Evolutionary conservation across 2,797 vertebrate genomes (phyloP).

Genomic region (Acrossocheilus fasciatus): DNA sequence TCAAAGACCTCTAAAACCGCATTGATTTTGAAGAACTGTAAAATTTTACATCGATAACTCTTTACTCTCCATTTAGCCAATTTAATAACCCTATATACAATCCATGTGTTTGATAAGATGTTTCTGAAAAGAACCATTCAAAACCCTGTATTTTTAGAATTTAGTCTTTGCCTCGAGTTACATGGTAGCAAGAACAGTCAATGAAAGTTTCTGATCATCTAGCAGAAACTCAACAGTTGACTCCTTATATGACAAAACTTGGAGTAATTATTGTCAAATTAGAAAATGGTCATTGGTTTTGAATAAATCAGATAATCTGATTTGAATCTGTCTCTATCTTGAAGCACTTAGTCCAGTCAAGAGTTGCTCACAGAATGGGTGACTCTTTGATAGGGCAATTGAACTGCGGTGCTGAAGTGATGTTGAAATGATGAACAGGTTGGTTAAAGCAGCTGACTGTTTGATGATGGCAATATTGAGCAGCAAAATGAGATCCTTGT

Average conservation of each 20-base stretch:
- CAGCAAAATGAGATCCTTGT: conserved; percentile 83
- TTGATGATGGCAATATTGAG: conserved; percentile 86
- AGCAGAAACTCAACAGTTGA: neutral
- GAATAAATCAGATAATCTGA: neutral
- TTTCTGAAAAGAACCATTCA: neutral
- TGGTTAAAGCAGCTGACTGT: conserved; percentile 79
- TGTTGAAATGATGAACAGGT: conserved; percentile 81
- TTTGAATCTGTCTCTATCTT: neutral
- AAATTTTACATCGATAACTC: neutral
- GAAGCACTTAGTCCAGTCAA: neutral
- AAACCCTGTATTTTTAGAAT: neutral
- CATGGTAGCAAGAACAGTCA: neutral
- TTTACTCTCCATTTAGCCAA: neutral
- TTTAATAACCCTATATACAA: neutral
- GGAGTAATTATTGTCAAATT: neutral
- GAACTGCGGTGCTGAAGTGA: conserved; percentile 71
- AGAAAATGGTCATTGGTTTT: neutral
- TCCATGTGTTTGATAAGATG: neutral
- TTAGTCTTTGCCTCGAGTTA: neutral
- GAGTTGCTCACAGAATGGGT: neutral
- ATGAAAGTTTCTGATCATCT: neutral
- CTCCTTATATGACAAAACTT: neutral
- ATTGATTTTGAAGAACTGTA: neutral
- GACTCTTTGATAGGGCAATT: conserved; percentile 68
- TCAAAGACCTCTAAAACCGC: neutral